These are phyloP conservation scores for Aporrectodea caliginosa DNA, from an alignment of 1,140 invertebrate species.

Conservation along the genomic window DNA sequence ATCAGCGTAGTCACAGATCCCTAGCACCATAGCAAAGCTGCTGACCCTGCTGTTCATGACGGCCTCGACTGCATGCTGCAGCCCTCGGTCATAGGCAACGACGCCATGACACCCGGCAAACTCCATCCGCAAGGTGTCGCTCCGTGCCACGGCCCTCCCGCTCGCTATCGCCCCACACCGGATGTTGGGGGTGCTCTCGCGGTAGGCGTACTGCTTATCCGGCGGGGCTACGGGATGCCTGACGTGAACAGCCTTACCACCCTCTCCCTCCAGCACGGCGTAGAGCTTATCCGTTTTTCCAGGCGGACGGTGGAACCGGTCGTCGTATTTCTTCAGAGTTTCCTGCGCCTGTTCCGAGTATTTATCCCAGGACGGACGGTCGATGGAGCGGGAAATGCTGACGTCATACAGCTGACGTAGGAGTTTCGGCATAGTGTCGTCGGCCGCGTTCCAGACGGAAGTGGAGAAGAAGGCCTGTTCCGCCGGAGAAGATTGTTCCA, in stretches of 20 bases:
- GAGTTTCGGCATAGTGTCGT: not conserved
- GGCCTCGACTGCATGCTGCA: slow-evolving; percentile 51
- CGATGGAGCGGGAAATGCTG: not conserved
- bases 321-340: not conserved
- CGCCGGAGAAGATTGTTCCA: not conserved
- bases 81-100: slow-evolving; percentile 10
- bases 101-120: slow-evolving; percentile 2
- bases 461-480: slow-evolving; percentile 15
- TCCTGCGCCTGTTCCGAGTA: not conserved
- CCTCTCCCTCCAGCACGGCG: slow-evolving; percentile 4
- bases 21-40: slow-evolving; percentile 67
- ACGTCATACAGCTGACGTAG: not conserved
- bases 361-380: not conserved
- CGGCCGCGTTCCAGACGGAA: slow-evolving; percentile 6
- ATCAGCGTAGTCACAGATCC: slow-evolving; percentile 62
- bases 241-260: not conserved
- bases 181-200: not conserved
- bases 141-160: not conserved
- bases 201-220: not conserved
- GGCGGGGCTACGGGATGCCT: not conserved
- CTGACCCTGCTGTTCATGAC: slow-evolving; percentile 91
- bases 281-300: slow-evolving; percentile 18
- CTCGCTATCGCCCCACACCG: slow-evolving; percentile 1
- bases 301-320: slow-evolving; percentile 19
- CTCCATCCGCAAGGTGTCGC: not conserved